phyloP scores from a whole-genome alignment of 2,113 vertebrate genomes.

The Odobenus rosmarus region DNA sequence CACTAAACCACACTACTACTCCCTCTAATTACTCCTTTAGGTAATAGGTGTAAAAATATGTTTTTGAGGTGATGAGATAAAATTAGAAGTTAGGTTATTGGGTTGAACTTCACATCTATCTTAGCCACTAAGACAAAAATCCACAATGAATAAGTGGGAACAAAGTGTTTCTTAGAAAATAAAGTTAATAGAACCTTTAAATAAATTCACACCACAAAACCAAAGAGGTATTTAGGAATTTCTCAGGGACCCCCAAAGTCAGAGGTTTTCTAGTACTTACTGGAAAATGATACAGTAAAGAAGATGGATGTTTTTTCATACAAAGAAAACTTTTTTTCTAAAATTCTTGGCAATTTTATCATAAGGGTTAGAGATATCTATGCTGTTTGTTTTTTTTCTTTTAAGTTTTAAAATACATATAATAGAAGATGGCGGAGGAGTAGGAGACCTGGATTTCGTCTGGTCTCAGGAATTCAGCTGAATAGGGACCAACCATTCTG shows the following conservation, averaged over 20 bases:
- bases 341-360: conserved; percentile 20
- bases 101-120: conserved; percentile 22
- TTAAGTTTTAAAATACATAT: conserved; percentile 20
- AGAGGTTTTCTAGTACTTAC: conserved; percentile 1
- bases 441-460: no score
- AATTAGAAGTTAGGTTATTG: conserved; percentile 59
- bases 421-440: no score
- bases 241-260: background rate
- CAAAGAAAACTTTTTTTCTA: background rate
- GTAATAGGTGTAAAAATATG: conserved; percentile 74
- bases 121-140: conserved; percentile 52
- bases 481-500: no score
- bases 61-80: conserved; percentile 68
- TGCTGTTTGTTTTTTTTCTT: background rate
- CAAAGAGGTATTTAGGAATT: conserved; percentile 36
- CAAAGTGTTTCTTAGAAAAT: conserved; percentile 46
- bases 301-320: background rate
- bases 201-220: conserved; percentile 47
- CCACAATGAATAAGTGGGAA: background rate
- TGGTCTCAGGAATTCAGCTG: no score
- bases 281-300: conserved; percentile 45
- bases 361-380: background rate
- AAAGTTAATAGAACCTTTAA: conserved; percentile 26
- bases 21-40: conserved; percentile 64
- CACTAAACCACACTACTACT: conserved; percentile 44